These are phyloP conservation scores for Cyanocitta stelleri DNA, from an alignment of 2,113 vertebrate species.

Conservation along the genomic window DNA sequence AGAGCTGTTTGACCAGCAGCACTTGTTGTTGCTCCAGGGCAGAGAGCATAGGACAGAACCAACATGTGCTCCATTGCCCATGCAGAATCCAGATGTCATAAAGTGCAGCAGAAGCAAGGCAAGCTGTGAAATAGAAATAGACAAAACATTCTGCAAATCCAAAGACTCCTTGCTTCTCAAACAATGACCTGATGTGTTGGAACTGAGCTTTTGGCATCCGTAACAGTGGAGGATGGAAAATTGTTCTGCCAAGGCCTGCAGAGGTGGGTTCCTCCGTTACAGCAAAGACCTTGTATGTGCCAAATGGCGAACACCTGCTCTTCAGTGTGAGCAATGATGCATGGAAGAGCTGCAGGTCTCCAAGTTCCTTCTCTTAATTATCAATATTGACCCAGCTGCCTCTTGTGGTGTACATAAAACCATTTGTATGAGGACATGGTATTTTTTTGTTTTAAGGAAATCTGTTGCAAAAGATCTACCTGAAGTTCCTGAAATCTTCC, in stretches of 20 bases:
- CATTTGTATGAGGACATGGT: background rate
- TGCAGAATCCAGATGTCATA: background rate
- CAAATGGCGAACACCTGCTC: background rate
- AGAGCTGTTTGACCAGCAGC: background rate
- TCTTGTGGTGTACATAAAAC: background rate
- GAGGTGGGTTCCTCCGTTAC: background rate
- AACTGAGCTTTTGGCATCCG: background rate
- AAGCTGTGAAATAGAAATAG: background rate
- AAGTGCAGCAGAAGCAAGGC: background rate
- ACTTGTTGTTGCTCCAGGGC: background rate
- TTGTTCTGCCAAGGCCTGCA: background rate
- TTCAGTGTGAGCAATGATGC: background rate
- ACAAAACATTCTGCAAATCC: background rate
- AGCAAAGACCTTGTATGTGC: background rate
- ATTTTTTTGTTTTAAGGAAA: background rate
- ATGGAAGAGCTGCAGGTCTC: background rate
- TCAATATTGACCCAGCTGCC: background rate
- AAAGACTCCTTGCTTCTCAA: background rate
- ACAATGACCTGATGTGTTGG: background rate
- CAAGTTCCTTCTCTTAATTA: background rate
- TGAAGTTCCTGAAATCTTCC: background rate
- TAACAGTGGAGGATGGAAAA: background rate
- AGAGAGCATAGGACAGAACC: background rate
- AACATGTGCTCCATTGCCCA: accelerated
- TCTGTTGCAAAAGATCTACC: background rate